Conservation (phyloP, 2,113 vertebrate genomes). For the Otus sunia region DNA sequence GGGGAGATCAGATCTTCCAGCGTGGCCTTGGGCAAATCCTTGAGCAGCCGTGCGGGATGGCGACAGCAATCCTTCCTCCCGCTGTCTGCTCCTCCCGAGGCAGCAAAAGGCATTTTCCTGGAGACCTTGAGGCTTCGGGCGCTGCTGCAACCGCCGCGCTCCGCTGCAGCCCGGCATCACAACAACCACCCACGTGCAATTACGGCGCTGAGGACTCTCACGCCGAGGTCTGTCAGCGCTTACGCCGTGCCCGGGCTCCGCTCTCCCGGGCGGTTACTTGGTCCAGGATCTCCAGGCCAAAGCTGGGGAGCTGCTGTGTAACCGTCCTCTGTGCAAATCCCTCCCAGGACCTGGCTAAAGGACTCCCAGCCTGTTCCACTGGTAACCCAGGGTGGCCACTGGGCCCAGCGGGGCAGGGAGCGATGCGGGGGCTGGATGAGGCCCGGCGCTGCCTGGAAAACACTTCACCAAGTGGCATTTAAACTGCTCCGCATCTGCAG, state of each 20-base stretch:
- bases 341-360: not conserved
- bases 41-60: accelerated
- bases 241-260: accelerated
- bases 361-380: not conserved
- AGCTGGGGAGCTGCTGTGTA: not conserved
- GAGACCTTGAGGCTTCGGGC: not conserved
- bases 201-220: accelerated
- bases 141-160: not conserved
- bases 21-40: not conserved
- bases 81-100: not conserved
- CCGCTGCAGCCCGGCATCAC: not conserved
- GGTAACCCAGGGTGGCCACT: not conserved
- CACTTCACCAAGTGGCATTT: not conserved
- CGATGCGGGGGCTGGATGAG: not conserved
- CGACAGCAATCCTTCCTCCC: not conserved
- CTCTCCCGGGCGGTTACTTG: accelerated
- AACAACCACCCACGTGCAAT: not conserved
- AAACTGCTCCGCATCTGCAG: accelerated
- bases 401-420: not conserved
- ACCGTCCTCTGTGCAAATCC: not conserved
- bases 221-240: not conserved
- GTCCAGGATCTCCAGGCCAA: not conserved
- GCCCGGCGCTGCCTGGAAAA: not conserved
- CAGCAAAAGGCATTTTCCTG: not conserved
- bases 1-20: not conserved